These are phyloP conservation scores for Phthorimaea operculella DNA, from an alignment of 1,140 invertebrate genomes.

Conservation along the genomic window DNA sequence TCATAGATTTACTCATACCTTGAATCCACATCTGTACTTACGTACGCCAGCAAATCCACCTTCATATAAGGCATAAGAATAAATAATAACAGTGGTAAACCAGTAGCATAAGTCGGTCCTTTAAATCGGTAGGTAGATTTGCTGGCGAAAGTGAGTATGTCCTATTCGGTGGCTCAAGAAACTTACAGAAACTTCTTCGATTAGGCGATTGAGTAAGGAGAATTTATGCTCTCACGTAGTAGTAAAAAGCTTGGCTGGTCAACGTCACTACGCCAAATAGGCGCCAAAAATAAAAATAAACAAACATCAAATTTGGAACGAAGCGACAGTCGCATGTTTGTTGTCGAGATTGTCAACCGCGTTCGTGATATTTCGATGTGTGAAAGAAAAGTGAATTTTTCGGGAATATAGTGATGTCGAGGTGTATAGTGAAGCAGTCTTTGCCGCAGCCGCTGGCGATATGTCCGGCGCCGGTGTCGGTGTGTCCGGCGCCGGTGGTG, in stretches of 20 bases:
- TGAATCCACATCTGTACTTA: too few relatives aligned
- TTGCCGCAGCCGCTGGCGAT: slow-evolving; percentile 38
- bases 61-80: too few relatives aligned
- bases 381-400: slow-evolving; percentile 21
- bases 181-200: too few relatives aligned
- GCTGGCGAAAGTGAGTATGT: too few relatives aligned
- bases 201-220: too few relatives aligned
- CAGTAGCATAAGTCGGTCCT: too few relatives aligned
- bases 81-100: too few relatives aligned
- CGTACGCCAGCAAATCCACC: too few relatives aligned
- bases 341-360: slow-evolving; percentile 38
- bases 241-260: slow-evolving; percentile 33
- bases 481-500: slow-evolving; percentile 17
- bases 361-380: slow-evolving; percentile 17
- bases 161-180: too few relatives aligned
- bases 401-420: slow-evolving; percentile 36
- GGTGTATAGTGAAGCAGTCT: slow-evolving; percentile 57
- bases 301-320: slow-evolving; percentile 62
- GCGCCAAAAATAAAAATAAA: slow-evolving; percentile 67
- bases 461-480: slow-evolving; percentile 19
- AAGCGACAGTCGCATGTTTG: slow-evolving; percentile 59
- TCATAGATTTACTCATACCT: too few relatives aligned
- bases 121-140: too few relatives aligned
- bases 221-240: too few relatives aligned
- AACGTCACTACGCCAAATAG: slow-evolving; percentile 46